Conservation (phyloP, 2,888 invertebrate species). For the Dexiosoma caninum region DNA sequence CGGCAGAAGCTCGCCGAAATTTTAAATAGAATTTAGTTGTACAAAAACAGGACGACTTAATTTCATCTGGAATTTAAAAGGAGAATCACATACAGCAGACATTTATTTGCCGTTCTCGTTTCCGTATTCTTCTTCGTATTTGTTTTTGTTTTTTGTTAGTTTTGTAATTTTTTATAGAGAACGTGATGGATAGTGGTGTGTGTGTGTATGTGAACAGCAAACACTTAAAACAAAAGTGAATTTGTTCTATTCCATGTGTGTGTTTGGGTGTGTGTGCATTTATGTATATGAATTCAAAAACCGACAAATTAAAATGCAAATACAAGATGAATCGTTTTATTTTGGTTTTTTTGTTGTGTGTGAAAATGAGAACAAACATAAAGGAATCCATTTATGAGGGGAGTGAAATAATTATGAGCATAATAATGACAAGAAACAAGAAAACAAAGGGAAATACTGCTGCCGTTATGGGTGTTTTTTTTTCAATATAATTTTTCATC, state of each 20-base stretch:
- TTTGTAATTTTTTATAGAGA: neutral
- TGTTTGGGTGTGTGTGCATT: slow-evolving; percentile 37
- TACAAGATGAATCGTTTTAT: slow-evolving; percentile 61
- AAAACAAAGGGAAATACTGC: neutral
- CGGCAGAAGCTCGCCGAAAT: neutral
- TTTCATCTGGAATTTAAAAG: slow-evolving; percentile 31
- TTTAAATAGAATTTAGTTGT: slow-evolving; percentile 28
- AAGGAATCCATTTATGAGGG: slow-evolving; percentile 49
- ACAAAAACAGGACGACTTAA: slow-evolving; percentile 20
- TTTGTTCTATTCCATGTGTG: neutral
- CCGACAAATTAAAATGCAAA: slow-evolving; percentile 66
- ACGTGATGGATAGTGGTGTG: slow-evolving; percentile 42
- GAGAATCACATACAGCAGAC: slow-evolving; percentile 26
- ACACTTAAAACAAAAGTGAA: neutral
- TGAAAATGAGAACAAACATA: slow-evolving; percentile 31
- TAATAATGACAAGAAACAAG: slow-evolving; percentile 14
- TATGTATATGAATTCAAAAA: slow-evolving; percentile 39
- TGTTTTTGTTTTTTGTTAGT: neutral
- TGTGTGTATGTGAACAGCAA: neutral
- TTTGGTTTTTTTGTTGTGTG: neutral
- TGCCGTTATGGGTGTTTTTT: slow-evolving; percentile 25
- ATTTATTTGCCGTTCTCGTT: neutral
- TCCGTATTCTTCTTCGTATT: too few species aligned
- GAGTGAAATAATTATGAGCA: slow-evolving; percentile 59
- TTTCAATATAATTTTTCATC: slow-evolving; percentile 12